phyloP scores from a whole-genome alignment of 1,140 invertebrate genomes.

The Coenobita brevimanus region DNA sequence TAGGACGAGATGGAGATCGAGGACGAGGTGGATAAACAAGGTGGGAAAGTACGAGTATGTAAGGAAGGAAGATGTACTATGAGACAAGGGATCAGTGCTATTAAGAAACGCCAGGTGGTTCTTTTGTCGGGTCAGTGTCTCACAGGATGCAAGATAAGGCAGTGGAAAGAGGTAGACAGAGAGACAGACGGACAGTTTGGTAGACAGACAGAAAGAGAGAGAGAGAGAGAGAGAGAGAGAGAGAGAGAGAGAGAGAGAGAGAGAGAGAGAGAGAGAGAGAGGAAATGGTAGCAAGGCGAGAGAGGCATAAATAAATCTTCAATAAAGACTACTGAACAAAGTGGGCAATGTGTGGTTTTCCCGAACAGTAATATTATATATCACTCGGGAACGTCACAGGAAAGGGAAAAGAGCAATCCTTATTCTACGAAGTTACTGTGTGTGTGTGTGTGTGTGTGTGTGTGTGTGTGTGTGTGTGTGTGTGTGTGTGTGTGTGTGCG shows the following conservation, averaged over 20 bases:
- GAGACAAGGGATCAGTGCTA: no score
- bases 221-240: neutral
- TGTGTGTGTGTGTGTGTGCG: neutral
- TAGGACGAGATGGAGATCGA: neutral
- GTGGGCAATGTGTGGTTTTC: no score
- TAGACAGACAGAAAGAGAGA: neutral
- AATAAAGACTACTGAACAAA: no score
- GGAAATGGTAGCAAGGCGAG: neutral
- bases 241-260: neutral
- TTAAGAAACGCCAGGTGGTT: no score
- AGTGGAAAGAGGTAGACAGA: no score
- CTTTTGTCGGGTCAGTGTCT: no score
- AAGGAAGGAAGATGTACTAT: neutral
- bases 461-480: conserved; percentile 11
- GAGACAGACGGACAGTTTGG: neutral
- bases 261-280: neutral
- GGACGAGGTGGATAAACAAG: neutral
- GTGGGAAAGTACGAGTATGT: neutral
- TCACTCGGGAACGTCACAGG: neutral
- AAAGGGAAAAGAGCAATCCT: no score
- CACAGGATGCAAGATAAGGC: no score
- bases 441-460: neutral
- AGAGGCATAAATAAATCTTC: neutral
- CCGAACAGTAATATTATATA: no score
- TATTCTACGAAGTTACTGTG: no score